Conservation (phyloP, 2,888 invertebrate species). For the Operophtera brumata region DNA sequence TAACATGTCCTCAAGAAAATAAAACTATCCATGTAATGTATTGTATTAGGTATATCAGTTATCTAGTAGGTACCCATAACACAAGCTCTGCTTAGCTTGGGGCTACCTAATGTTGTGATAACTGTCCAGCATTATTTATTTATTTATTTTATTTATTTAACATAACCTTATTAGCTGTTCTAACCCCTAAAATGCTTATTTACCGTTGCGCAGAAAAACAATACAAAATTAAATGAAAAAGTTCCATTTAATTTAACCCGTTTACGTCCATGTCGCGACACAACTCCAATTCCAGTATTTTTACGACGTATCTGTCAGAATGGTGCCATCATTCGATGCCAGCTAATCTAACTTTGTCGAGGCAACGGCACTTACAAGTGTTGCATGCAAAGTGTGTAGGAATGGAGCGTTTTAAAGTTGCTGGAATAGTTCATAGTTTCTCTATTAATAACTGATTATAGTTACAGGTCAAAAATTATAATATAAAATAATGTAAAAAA, state of each 20-base stretch:
- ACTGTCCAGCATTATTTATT: too few relatives aligned
- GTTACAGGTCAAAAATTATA: too few relatives aligned
- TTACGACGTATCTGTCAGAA: constrained; percentile 61
- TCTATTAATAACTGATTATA: too few relatives aligned
- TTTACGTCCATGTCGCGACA: constrained; percentile 35
- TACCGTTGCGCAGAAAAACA: background rate
- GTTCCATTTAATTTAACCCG: constrained; percentile 25
- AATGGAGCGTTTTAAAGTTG: background rate
- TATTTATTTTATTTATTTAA: too few relatives aligned
- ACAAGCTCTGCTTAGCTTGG: too few relatives aligned
- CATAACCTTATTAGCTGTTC: background rate
- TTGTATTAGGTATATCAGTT: too few relatives aligned
- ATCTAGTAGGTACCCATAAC: too few relatives aligned
- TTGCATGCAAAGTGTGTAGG: constrained; percentile 21
- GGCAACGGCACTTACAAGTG: constrained; percentile 57
- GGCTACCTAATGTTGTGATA: too few relatives aligned
- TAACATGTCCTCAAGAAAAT: too few relatives aligned
- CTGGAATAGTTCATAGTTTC: too few relatives aligned
- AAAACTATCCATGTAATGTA: too few relatives aligned
- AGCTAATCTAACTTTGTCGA: constrained; percentile 72
- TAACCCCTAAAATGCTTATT: background rate
- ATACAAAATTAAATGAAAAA: constrained; percentile 10
- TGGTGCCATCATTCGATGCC: constrained; percentile 59
- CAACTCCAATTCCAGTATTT: constrained; percentile 49
- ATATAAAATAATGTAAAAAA: too few relatives aligned